These are phyloP conservation scores for Acheta domesticus DNA, from an alignment of 2,888 invertebrate genomes.

Conservation along the genomic window DNA sequence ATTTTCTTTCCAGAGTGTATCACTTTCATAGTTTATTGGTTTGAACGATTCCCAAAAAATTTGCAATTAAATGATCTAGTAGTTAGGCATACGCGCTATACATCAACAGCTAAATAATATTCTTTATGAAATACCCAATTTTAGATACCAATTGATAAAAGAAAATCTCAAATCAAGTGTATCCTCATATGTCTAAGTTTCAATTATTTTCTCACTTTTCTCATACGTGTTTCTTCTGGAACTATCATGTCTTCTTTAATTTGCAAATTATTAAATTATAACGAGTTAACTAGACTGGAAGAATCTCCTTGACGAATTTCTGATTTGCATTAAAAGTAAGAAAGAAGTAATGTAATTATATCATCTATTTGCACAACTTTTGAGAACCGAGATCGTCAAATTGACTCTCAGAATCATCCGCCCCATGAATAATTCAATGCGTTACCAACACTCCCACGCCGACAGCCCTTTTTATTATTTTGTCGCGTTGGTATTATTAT, in stretches of 20 bases:
- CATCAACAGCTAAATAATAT: too few relatives aligned
- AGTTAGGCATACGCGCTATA: too few relatives aligned
- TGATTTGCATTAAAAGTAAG: background rate
- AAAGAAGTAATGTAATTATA: background rate
- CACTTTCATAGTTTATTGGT: too few relatives aligned
- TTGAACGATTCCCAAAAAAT: too few relatives aligned
- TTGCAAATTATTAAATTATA: background rate
- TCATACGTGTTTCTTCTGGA: too few relatives aligned
- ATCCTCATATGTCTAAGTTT: too few relatives aligned
- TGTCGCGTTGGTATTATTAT: background rate
- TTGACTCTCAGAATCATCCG: background rate
- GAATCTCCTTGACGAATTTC: background rate
- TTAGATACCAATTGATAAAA: too few relatives aligned
- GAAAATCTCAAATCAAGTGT: too few relatives aligned
- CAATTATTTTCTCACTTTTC: too few relatives aligned
- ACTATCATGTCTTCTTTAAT: background rate
- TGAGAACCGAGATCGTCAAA: background rate
- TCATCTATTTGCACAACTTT: conserved; percentile 7
- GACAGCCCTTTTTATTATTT: background rate
- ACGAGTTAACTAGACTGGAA: background rate
- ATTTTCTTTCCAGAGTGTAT: too few relatives aligned
- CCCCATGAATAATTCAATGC: background rate
- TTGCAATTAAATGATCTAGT: too few relatives aligned
- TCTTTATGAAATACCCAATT: too few relatives aligned
- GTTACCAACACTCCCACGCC: background rate